These are phyloP conservation scores for Heptranchias perlo DNA, from an alignment of 2,113 vertebrate species.

Conservation along the genomic window DNA sequence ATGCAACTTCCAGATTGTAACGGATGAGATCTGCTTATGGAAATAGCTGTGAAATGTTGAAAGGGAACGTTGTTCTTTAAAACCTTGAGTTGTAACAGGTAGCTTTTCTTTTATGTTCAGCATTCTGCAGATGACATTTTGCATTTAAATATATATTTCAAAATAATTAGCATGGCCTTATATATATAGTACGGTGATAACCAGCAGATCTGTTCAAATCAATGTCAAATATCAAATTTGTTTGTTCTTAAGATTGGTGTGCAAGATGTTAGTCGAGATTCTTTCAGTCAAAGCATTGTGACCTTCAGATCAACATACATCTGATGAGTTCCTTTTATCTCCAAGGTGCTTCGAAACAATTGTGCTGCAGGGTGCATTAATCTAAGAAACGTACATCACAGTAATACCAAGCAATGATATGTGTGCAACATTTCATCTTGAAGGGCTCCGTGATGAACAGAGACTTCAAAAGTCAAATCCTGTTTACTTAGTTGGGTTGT, in stretches of 20 bases:
- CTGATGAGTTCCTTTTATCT: background rate
- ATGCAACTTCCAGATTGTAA: too few species aligned
- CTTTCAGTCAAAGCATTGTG: background rate
- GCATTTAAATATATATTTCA: background rate
- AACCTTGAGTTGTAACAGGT: too few species aligned
- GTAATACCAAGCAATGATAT: background rate
- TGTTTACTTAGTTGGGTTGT: background rate
- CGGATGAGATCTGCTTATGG: too few species aligned
- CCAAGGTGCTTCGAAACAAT: background rate
- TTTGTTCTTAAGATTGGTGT: background rate
- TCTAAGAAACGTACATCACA: background rate
- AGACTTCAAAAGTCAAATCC: background rate
- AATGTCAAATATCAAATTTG: background rate
- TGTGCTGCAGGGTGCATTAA: background rate
- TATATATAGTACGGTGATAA: background rate
- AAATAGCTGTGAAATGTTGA: too few species aligned
- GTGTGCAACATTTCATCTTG: background rate
- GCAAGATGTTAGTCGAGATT: background rate
- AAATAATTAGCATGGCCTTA: background rate
- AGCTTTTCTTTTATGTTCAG: too few species aligned
- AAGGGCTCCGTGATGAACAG: background rate
- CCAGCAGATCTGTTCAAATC: background rate
- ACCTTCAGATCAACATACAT: background rate
- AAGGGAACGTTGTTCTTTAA: too few species aligned
- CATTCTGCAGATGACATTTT: background rate